Conservation (phyloP, 2,888 invertebrate genomes). For the Eupithecia subfuscata region DNA sequence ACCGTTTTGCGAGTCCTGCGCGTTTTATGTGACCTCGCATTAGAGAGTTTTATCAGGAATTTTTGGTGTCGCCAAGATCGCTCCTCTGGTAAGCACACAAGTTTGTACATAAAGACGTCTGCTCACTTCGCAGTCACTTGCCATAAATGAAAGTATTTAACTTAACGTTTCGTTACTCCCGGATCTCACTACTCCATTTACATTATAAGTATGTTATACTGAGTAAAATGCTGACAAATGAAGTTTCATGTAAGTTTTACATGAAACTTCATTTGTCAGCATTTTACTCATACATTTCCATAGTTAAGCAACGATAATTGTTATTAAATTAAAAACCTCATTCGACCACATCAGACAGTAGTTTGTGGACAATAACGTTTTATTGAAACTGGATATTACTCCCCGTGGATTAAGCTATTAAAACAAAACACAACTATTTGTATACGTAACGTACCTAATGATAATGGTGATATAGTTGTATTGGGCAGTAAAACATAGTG, state of each 20-base stretch:
- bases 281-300: neutral
- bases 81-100: constrained; percentile 54
- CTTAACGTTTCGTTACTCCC: constrained; percentile 59
- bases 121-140: constrained; percentile 47
- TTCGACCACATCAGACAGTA: constrained; percentile 16
- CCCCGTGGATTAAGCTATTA: constrained; percentile 31
- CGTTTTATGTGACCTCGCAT: constrained; percentile 75
- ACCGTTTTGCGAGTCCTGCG: constrained; percentile 77
- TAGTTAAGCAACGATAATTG: neutral
- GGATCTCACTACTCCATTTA: constrained; percentile 39
- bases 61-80: constrained; percentile 58
- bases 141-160: constrained; percentile 60
- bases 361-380: constrained; percentile 30
- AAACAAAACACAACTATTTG: constrained; percentile 33
- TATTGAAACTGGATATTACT: constrained; percentile 36
- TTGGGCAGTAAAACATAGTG: constrained; percentile 49
- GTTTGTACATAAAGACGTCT: constrained; percentile 64
- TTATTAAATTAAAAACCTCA: constrained; percentile 20
- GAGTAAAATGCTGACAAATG: neutral
- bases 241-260: neutral
- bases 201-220: neutral
- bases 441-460: constrained; percentile 28
- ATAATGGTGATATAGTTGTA: constrained; percentile 28
- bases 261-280: neutral
- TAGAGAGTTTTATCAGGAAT: constrained; percentile 65